Conservation (phyloP, 1,140 invertebrate genomes). For the Bombus confusus region DNA sequence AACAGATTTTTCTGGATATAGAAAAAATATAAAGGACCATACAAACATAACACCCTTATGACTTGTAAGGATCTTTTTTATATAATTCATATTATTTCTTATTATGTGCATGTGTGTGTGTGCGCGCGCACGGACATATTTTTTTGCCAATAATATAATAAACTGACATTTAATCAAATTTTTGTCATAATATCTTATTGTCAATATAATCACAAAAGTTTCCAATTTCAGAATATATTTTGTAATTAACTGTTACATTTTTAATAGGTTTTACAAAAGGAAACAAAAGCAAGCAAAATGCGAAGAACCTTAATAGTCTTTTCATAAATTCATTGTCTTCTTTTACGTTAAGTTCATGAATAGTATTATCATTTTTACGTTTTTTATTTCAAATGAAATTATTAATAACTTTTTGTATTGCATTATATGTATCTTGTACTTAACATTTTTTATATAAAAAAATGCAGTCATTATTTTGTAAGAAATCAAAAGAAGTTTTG, state of each 20-base stretch:
- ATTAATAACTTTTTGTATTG: neutral
- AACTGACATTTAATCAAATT: slow-evolving; percentile 1
- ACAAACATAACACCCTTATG: slow-evolving; percentile 69
- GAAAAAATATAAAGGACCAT: slow-evolving; percentile 68
- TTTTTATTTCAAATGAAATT: neutral
- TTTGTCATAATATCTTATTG: neutral
- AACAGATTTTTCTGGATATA: slow-evolving; percentile 72
- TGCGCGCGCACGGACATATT: neutral
- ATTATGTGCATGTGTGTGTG: neutral
- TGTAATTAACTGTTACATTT: neutral
- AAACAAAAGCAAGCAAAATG: neutral
- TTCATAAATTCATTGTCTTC: neutral
- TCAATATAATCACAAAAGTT: neutral
- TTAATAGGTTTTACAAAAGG: neutral
- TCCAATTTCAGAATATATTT: neutral
- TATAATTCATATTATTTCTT: neutral
- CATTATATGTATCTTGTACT: slow-evolving; percentile 26
- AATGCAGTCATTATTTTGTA: neutral
- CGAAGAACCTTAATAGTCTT: neutral
- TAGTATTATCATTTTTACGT: slow-evolving; percentile 8
- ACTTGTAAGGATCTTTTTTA: slow-evolving; percentile 27
- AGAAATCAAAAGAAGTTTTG: neutral
- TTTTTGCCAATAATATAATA: neutral
- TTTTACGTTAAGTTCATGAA: neutral
- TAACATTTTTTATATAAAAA: slow-evolving; percentile 28